Evolutionary conservation across 2,888 invertebrate genomes (phyloP).

Genomic region (Nysson spinosus): DNA sequence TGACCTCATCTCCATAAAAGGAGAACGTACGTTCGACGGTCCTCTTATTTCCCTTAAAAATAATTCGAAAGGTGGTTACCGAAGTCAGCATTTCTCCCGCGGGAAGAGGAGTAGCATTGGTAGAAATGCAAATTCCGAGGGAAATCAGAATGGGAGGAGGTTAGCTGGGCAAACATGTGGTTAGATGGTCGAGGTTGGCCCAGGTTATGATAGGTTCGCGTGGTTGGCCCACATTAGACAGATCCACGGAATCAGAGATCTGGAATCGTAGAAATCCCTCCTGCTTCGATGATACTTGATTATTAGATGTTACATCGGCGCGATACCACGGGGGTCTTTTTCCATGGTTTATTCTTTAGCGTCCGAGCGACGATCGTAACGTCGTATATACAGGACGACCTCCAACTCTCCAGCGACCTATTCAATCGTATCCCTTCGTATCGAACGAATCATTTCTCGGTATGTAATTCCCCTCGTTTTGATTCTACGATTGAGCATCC

Average conservation of each 20-base stretch:
- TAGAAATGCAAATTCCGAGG: slow-evolving; percentile 71
- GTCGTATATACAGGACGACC: slow-evolving; percentile 12
- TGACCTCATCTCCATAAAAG: too few relatives aligned
- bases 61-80: neutral
- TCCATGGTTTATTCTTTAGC: slow-evolving; percentile 24
- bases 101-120: slow-evolving; percentile 54
- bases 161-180: slow-evolving; percentile 74
- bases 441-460: slow-evolving; percentile 36
- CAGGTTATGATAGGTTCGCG: slow-evolving; percentile 76
- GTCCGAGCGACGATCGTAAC: neutral
- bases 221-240: slow-evolving; percentile 74
- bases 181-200: slow-evolving; percentile 68
- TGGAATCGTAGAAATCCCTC: slow-evolving; percentile 73
- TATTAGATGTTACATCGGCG: slow-evolving; percentile 57
- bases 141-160: slow-evolving; percentile 58
- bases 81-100: slow-evolving; percentile 37
- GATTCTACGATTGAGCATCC: slow-evolving; percentile 52
- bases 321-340: slow-evolving; percentile 26
- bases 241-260: slow-evolving; percentile 69
- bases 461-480: slow-evolving; percentile 53
- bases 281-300: slow-evolving; percentile 67
- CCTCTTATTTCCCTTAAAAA: slow-evolving; percentile 18
- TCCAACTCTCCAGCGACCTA: slow-evolving; percentile 13
- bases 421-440: slow-evolving; percentile 27
- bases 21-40: neutral